Conservation (phyloP, 2,797 vertebrate genomes). For the Nasua narica region DNA sequence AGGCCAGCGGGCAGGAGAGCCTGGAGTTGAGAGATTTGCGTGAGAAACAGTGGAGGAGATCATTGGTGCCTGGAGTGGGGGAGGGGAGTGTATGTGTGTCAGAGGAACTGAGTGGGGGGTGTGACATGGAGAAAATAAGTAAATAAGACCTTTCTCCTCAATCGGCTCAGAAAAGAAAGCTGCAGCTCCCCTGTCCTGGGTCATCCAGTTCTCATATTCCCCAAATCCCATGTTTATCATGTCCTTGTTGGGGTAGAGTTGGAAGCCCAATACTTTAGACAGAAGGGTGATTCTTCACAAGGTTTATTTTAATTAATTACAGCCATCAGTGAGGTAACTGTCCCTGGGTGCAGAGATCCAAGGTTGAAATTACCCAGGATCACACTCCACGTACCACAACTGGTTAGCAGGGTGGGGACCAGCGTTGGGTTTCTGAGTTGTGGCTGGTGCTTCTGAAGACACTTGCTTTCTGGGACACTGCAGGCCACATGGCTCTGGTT, state of each 20-base stretch:
- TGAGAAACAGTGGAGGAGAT: neutral
- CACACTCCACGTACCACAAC: neutral
- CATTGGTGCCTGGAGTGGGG: neutral
- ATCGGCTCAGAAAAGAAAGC: neutral
- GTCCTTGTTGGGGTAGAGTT: neutral
- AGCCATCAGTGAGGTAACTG: neutral
- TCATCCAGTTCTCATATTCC: neutral
- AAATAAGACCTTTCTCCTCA: neutral
- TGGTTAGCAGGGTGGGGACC: neutral
- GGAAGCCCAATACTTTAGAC: neutral
- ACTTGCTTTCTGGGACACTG: neutral
- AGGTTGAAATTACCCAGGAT: neutral
- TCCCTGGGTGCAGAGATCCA: neutral
- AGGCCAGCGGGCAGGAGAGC: neutral
- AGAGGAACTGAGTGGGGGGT: neutral
- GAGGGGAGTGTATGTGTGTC: neutral
- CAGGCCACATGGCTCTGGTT: neutral
- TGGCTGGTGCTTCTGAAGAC: neutral
- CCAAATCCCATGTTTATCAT: neutral
- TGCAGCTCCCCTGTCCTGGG: neutral
- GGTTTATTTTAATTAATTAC: neutral
- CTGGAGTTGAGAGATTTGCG: neutral
- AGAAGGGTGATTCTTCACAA: neutral
- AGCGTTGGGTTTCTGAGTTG: neutral
- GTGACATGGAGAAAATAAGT: neutral